phyloP scores from a whole-genome alignment of 1,140 invertebrate genomes.

The Chrysopa pallens region DNA sequence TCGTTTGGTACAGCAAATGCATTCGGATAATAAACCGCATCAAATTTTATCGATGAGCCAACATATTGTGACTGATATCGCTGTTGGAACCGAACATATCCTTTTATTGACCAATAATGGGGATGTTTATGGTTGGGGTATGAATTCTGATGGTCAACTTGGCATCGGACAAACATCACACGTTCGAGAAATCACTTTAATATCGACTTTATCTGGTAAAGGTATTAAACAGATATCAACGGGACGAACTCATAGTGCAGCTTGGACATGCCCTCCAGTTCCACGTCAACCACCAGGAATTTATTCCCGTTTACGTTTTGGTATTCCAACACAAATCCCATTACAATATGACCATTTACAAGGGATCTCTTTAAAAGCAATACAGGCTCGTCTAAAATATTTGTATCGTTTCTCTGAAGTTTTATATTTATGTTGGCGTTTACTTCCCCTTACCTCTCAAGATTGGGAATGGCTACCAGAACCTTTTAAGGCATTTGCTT shows the following conservation, averaged over 20 bases:
- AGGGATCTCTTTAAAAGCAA: conserved; percentile 26
- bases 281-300: conserved; percentile 26
- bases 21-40: conserved; percentile 20
- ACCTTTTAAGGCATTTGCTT: conserved; percentile 25
- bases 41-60: conserved; percentile 27
- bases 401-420: conserved; percentile 44
- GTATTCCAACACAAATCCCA: conserved; percentile 32
- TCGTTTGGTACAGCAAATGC: conserved; percentile 34
- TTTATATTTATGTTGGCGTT: conserved; percentile 40
- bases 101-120: conserved; percentile 35
- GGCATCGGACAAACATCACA: conserved; percentile 35
- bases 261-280: conserved; percentile 38
- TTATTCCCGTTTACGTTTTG: conserved; percentile 29
- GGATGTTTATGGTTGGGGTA: conserved; percentile 46
- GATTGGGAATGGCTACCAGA: conserved; percentile 21
- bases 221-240: conserved; percentile 40
- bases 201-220: conserved; percentile 32
- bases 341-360: conserved; percentile 35
- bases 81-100: conserved; percentile 42
- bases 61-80: conserved; percentile 37
- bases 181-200: conserved; percentile 34
- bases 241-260: conserved; percentile 42
- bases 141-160: conserved; percentile 42
- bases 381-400: conserved; percentile 34
- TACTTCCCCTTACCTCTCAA: conserved; percentile 31